Evolutionary conservation across 2,888 invertebrate species (phyloP).

Genomic region (Eurytoma adleriae): DNA sequence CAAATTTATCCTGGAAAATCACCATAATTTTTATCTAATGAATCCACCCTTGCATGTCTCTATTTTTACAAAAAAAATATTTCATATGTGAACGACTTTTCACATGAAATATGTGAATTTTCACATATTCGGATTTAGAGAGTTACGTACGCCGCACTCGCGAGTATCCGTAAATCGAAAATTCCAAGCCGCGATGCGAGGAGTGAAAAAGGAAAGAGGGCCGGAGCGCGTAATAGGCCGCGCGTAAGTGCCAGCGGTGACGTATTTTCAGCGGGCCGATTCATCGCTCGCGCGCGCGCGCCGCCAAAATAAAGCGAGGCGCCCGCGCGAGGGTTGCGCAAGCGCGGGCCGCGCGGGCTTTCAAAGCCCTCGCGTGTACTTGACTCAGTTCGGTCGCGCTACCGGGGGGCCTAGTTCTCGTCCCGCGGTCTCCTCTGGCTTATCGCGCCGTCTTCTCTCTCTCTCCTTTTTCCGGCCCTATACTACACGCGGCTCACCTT

Average conservation of each 20-base stretch:
- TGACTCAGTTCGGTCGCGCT: too few species aligned
- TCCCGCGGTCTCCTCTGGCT: too few species aligned
- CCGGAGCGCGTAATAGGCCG: background rate
- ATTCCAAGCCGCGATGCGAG: background rate
- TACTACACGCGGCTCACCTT: conserved; percentile 61
- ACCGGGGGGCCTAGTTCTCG: too few species aligned
- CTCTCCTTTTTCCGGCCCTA: too few species aligned
- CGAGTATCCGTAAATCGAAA: background rate
- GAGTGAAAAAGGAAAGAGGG: background rate
- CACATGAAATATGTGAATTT: too few species aligned
- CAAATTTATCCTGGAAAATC: too few species aligned
- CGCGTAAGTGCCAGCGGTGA: conserved; percentile 53
- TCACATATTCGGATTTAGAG: too few species aligned
- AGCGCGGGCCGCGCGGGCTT: background rate
- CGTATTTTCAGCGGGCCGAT: conserved; percentile 70
- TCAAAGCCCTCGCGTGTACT: too few species aligned
- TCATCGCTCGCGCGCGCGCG: conserved; percentile 60
- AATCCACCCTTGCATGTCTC: too few species aligned
- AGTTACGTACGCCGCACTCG: background rate
- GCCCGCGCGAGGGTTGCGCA: background rate
- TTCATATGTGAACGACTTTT: too few species aligned
- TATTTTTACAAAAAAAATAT: too few species aligned
- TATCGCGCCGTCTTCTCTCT: conserved; percentile 66
- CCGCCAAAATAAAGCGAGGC: conserved; percentile 66
- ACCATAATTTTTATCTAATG: too few species aligned